A percentile compares a stretch with the other conserved stretches of the same genome.
Evolutionary conservation across 2,888 invertebrate genomes (phyloP).

Genomic region (Unio delphinus): DNA sequence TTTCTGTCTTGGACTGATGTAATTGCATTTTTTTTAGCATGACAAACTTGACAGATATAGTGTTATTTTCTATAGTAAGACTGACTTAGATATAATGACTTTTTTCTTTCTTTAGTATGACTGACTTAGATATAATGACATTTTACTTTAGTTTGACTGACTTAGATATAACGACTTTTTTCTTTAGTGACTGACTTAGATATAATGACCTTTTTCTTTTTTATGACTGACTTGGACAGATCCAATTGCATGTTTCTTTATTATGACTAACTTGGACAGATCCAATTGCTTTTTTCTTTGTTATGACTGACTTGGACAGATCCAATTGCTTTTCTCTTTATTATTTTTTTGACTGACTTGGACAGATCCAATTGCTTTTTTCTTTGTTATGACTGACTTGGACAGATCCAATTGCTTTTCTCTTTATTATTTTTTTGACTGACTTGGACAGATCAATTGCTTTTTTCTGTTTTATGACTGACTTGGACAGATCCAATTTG

Average conservation of each 20-base stretch:
- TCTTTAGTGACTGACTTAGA: no score
- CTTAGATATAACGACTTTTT: no score
- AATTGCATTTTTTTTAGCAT: no score
- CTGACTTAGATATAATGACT: constrained; percentile 2
- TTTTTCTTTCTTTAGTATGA: neutral
- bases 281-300: no score
- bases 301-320: no score
- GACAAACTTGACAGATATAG: no score
- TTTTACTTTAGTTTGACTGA: no score
- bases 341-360: constrained; percentile 1
- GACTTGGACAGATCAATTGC: constrained; percentile 1
- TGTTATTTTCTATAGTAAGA: constrained; percentile 1
- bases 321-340: neutral
- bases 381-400: neutral
- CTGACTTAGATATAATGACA: neutral
- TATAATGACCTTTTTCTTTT: neutral
- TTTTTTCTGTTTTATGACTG: no score
- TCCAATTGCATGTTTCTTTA: neutral
- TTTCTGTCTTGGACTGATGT: no score
- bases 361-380: constrained; percentile 4
- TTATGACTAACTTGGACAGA: no score
- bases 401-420: neutral
- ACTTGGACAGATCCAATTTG: neutral
- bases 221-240: neutral
- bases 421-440: neutral